Evolutionary conservation across 2,113 vertebrate genomes (phyloP).

Genomic region (Australoheros scitulus): DNA sequence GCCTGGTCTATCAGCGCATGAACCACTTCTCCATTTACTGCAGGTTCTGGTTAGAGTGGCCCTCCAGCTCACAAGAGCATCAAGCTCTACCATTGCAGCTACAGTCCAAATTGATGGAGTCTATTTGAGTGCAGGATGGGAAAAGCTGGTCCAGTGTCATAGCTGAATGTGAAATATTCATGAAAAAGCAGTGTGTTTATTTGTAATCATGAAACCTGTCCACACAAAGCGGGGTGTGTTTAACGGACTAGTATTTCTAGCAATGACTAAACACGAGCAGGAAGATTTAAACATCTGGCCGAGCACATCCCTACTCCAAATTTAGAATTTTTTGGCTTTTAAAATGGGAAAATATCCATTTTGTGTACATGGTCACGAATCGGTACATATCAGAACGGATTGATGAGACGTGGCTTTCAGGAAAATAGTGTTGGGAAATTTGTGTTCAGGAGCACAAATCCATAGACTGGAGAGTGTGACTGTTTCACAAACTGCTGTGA

Average conservation of each 20-base stretch:
- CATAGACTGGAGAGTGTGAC: neutral
- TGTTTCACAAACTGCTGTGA: neutral
- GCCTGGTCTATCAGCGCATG: neutral
- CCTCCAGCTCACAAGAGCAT: neutral
- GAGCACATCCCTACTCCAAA: neutral
- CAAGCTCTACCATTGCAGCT: neutral
- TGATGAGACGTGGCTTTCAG: neutral
- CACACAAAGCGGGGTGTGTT: neutral
- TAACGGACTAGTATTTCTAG: neutral
- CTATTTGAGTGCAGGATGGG: neutral
- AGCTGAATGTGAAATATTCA: neutral
- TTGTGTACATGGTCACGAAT: neutral
- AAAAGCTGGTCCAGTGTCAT: too few relatives aligned
- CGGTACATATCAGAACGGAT: neutral
- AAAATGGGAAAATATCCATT: neutral
- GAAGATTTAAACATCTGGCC: neutral
- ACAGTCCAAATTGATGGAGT: neutral
- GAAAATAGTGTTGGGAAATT: neutral
- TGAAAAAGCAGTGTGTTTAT: neutral
- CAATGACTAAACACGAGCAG: fast-evolving
- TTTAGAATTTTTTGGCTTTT: neutral
- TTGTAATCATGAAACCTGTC: neutral
- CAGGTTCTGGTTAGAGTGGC: neutral
- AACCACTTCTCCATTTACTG: neutral
- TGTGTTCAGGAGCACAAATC: neutral